Percentiles rank a stretch among this genome's conserved stretches.
Conservation (phyloP, 2,797 vertebrate species). For the Ciconia nigra region DNA sequence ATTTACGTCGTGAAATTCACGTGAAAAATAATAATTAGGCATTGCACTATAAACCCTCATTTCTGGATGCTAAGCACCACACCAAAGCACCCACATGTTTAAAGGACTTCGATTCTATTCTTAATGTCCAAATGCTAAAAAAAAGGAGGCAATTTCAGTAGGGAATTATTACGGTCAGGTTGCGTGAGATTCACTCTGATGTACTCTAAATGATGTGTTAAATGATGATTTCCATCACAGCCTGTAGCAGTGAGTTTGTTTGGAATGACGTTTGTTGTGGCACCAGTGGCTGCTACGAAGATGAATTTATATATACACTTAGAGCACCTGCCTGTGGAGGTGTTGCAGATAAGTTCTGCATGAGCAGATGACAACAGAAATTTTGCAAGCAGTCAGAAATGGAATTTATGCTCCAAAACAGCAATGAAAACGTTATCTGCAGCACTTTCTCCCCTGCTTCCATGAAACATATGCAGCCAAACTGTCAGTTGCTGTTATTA, state of each 20-base stretch:
- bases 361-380: slow-evolving; percentile 62
- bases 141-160: slow-evolving; percentile 42
- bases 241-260: slow-evolving; percentile 65
- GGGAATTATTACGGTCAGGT: slow-evolving; percentile 57
- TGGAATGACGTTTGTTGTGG: slow-evolving; percentile 59
- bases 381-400: neutral
- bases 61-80: neutral
- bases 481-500: neutral
- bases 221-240: slow-evolving; percentile 70
- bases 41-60: neutral
- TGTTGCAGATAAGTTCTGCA: slow-evolving; percentile 50
- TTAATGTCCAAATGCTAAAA: slow-evolving; percentile 38
- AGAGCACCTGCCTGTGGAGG: slow-evolving; percentile 59
- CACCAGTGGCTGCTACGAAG: slow-evolving; percentile 48
- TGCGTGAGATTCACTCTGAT: slow-evolving; percentile 62
- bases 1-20: neutral
- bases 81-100: neutral
- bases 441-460: neutral
- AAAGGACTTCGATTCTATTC: slow-evolving; percentile 36
- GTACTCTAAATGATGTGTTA: slow-evolving; percentile 69
- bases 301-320: slow-evolving; percentile 55
- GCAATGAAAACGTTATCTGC: neutral
- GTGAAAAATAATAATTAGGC: neutral
- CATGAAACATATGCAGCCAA: neutral
- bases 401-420: neutral